These are phyloP conservation scores for Melitaea athalia DNA, from an alignment of 2,888 invertebrate species.

Conservation along the genomic window DNA sequence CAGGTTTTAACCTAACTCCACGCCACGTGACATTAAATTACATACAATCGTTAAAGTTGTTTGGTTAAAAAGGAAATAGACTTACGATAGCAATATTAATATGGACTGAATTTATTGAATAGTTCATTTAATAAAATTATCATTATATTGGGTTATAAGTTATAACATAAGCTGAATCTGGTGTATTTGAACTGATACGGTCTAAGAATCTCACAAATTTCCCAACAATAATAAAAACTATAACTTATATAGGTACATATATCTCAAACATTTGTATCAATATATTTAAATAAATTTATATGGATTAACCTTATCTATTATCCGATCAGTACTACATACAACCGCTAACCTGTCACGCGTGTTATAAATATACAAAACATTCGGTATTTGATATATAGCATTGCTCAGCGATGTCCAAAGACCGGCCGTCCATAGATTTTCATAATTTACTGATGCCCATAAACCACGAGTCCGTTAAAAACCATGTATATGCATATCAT, in stretches of 20 bases:
- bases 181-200: too few relatives aligned
- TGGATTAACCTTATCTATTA: background rate
- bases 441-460: slow-evolving; percentile 45
- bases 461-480: slow-evolving; percentile 53
- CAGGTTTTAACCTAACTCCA: too few relatives aligned
- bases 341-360: slow-evolving; percentile 1
- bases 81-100: too few relatives aligned
- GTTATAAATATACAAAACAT: slow-evolving; percentile 7
- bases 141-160: too few relatives aligned
- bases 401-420: slow-evolving; percentile 15
- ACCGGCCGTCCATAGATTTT: slow-evolving; percentile 20
- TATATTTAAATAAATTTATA: background rate
- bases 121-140: too few relatives aligned
- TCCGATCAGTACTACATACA: background rate
- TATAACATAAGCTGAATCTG: too few relatives aligned
- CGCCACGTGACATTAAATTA: too few relatives aligned
- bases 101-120: background rate
- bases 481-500: slow-evolving; percentile 67
- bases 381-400: slow-evolving; percentile 2
- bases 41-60: too few relatives aligned
- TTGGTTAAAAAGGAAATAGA: too few relatives aligned
- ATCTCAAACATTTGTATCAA: background rate
- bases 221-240: background rate
- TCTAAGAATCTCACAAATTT: background rate
- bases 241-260: background rate